Evolutionary conservation across 23 tunicate genomes (phyloP).

Genomic region (Ascidia mentula): DNA sequence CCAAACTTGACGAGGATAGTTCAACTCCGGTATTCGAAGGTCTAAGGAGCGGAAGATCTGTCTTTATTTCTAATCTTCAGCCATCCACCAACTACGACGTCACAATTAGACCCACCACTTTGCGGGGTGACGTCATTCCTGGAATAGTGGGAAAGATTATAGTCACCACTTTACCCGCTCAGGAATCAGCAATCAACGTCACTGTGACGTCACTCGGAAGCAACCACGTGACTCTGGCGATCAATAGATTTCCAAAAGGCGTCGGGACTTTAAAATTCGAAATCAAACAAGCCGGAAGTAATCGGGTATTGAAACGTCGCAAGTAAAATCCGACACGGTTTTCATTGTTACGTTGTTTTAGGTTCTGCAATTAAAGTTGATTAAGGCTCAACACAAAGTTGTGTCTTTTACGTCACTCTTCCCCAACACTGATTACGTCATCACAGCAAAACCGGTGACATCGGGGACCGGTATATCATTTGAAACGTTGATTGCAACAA

Average conservation of each 20-base stretch:
- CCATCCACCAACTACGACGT: conserved; percentile 25
- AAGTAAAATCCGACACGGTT: background rate
- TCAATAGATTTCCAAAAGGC: conserved; percentile 30
- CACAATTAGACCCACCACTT: conserved; percentile 23
- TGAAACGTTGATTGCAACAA: background rate
- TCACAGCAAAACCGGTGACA: conserved; percentile 20
- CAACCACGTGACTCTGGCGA: conserved; percentile 31
- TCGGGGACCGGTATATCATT: background rate
- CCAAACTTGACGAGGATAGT: background rate
- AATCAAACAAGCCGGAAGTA: background rate
- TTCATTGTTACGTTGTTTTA: background rate
- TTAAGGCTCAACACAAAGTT: conserved; percentile 16
- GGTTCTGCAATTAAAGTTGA: background rate
- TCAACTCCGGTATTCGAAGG: background rate
- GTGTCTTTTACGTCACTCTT: conserved; percentile 28
- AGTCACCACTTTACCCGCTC: conserved; percentile 2
- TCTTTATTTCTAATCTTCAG: conserved; percentile 13
- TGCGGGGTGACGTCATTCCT: conserved; percentile 12
- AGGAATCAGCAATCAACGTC: conserved; percentile 8
- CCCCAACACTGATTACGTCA: conserved; percentile 37
- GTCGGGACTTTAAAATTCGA: conserved; percentile 13
- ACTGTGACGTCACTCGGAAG: conserved; percentile 10
- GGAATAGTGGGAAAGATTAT: conserved; percentile 22
- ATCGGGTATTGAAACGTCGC: conserved; percentile 8
- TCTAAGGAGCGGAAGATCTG: background rate